Base-by-base conservation (phyloP, 2,888 invertebrate genomes). In the Leptinotarsa juncta region DNA sequence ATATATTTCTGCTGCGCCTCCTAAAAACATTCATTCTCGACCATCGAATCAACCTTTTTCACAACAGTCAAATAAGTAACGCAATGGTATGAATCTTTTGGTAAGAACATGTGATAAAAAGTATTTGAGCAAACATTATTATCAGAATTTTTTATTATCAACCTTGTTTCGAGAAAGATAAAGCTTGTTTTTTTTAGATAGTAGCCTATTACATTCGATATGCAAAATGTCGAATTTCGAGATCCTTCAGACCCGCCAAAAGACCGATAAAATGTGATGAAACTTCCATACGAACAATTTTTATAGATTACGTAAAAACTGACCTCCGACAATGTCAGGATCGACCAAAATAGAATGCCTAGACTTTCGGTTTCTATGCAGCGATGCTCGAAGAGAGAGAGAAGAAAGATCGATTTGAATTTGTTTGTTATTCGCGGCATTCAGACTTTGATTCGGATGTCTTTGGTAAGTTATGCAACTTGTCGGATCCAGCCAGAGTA, bases 261-360 rank as follows among this genome's bases (percentile, higher is more conserved):
- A 26, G 18, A 32, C 68, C 42, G 32, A 53, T 53, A 57, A 69
- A 69, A 68, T 55, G 10, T 42, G n/a, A 42, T 55, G 55, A 57
- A 69, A 69, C 57, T 60, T 42, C 57, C 57, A 69, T 42, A 3
- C 69, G 15, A 57, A 67, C 72, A 74, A 53, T 77, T 78, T 77
- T 76, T 76, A 71, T 72, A 66, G 78, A 80, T 86, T 87, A 86
- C 86, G 86, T 85, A 87, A 86, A 85, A 83, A 85, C 84, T 86
- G 87, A 88, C 87, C 87, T 87, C 83, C 82, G 82, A 75, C 87
- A 88, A 88, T 87, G 87, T 87, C 87, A 87, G 79, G 80, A 74
- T 72, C 77, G 78, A 81, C 79, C 75, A 80, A 82, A 82, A 82
- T 82, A 82, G 82, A 81, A 70, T 74, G 71, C 73, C 71, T 75